Evolutionary conservation across 2,797 vertebrate genomes (phyloP), one percentile per base, ranked within the genome.

Genomic region (Crypturellus tataupa): DNA sequence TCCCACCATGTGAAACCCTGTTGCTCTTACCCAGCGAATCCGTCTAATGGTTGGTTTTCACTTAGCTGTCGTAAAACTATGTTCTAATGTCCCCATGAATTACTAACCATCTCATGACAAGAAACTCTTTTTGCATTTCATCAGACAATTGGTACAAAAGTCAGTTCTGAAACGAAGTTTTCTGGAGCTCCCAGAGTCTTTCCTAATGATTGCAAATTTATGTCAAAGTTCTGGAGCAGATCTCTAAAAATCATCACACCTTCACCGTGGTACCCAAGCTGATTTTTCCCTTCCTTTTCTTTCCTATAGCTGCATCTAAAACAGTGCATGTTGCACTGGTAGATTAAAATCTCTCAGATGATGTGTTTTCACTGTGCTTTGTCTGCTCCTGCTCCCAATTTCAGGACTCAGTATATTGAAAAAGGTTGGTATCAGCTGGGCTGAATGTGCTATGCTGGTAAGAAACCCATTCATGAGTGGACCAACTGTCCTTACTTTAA

Each of bases 201-300:
- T n/a, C 0, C 0, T 42, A 10, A 42, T 75, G 53, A 6, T 69
- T 46, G 44, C 15, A 55, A 49, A 71, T 86, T 63, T 11, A 12
- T 80, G 12, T 70, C n/a, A 20, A 21, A 23, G 8, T 68, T 78
- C 55, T 55, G 58, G 44, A 85, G 10, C 1, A 42, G 42, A 25
- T 75, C 11, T 89, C 35, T 70, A 58, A 49, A 27, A 2, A 4
- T 75, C 44, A 17, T 18, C 37, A 10, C n/a, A 55, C 6, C 31
- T 67, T 79, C 53, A 47, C 27, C 2, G 0, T 55, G 55, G 11
- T 39, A 49, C 10, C 69, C 55, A 13, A 63, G 42, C 23, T 79
- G 7, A 39, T 78, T 86, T 76, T 17, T 4, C 10, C 12, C 6
- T 78, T 85, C 46, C 51, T 29, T 78, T 85, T 37, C 46, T 29